Evolutionary conservation across 2,113 vertebrate genomes (phyloP).

Genomic region (Poeciliopsis turrubarensis): DNA sequence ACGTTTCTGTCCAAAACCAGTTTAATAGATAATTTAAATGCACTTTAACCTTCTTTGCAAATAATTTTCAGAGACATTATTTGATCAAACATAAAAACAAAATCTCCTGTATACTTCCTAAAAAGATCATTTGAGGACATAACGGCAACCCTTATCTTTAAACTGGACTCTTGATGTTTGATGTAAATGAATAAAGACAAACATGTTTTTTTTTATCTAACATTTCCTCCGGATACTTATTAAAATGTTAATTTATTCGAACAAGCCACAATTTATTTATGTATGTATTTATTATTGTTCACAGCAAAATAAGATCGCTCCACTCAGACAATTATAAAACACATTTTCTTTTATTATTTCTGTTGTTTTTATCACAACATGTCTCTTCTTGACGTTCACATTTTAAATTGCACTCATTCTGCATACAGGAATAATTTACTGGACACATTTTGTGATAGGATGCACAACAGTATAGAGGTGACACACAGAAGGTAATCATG

Average conservation of each 20-base stretch:
- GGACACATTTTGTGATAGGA: constrained; percentile 66
- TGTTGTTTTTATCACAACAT: constrained; percentile 62
- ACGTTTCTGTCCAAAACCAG: not conserved
- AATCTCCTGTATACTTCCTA: too few species aligned
- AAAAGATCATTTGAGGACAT: not conserved
- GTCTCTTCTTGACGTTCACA: constrained; percentile 69
- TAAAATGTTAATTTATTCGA: too few species aligned
- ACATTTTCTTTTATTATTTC: constrained; percentile 57
- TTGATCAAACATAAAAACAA: not conserved
- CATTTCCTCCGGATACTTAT: too few species aligned
- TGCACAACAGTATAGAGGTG: constrained; percentile 70
- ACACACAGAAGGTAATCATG: constrained; percentile 64
- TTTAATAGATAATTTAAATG: not conserved
- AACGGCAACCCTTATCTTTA: not conserved
- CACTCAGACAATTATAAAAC: constrained; percentile 75
- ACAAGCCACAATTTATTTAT: not conserved
- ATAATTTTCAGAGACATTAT: not conserved
- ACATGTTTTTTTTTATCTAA: too few species aligned
- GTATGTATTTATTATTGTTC: not conserved
- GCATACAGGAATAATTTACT: constrained; percentile 66
- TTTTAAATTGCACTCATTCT: constrained; percentile 66
- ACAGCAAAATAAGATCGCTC: constrained; percentile 42
- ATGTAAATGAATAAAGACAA: not conserved
- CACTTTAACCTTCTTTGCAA: not conserved
- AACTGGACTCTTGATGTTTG: not conserved